phyloP scores from a whole-genome alignment of 2,888 invertebrate species.

The Andrena dorsata region DNA sequence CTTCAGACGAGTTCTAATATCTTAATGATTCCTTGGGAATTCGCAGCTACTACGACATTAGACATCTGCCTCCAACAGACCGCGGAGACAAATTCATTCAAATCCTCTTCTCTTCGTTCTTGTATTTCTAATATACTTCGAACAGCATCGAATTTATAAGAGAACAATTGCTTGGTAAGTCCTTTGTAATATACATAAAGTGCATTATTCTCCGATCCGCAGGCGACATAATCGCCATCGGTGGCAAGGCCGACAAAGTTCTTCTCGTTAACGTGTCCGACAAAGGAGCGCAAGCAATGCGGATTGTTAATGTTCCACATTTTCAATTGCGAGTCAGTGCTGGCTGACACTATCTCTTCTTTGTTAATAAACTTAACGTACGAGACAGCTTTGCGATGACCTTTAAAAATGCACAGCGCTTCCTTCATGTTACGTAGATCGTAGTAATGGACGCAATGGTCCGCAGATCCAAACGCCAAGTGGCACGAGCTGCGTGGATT shows the following conservation, averaged over 20 bases:
- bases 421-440: slow-evolving; percentile 94
- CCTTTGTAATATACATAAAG: slow-evolving; percentile 97
- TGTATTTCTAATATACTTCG: slow-evolving; percentile 90
- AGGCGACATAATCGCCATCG: slow-evolving; percentile 96
- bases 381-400: slow-evolving; percentile 97
- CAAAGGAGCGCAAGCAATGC: slow-evolving; percentile 93
- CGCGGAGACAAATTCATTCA: slow-evolving; percentile 97
- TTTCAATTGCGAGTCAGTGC: slow-evolving; percentile 95
- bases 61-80: slow-evolving; percentile 96
- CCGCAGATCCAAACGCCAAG: slow-evolving; percentile 97
- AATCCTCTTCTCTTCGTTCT: slow-evolving; percentile 93
- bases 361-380: slow-evolving; percentile 96
- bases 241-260: slow-evolving; percentile 98
- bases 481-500: slow-evolving; percentile 94
- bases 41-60: slow-evolving; percentile 95
- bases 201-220: slow-evolving; percentile 97
- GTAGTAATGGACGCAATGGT: slow-evolving; percentile 98
- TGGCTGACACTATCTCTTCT: slow-evolving; percentile 95
- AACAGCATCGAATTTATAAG: slow-evolving; percentile 94
- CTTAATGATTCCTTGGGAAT: slow-evolving; percentile 97
- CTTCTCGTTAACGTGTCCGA: slow-evolving; percentile 97
- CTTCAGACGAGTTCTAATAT: slow-evolving; percentile 91
- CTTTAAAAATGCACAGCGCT: slow-evolving; percentile 93
- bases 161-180: slow-evolving; percentile 93
- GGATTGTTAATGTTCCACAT: slow-evolving; percentile 95